Conservation (phyloP, 2,113 vertebrate genomes). For the Ondatra zibethicus region DNA sequence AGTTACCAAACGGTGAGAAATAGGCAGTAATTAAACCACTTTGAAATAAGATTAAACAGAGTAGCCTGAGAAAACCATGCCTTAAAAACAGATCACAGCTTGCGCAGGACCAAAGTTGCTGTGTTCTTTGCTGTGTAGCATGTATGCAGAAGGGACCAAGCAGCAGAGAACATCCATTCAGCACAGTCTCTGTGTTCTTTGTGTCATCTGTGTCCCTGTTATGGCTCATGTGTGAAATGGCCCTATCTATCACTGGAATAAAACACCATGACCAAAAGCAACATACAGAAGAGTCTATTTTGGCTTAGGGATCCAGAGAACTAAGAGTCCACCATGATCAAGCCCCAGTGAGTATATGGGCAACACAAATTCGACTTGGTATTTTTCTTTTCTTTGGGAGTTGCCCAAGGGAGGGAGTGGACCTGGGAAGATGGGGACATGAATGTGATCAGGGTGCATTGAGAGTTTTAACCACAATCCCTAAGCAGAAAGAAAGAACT, state of each 20-base stretch:
- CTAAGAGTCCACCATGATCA: background rate
- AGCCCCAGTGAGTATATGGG: background rate
- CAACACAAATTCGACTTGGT: background rate
- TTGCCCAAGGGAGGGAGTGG: background rate
- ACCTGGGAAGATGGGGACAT: background rate
- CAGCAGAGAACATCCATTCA: background rate
- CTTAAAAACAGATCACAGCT: background rate
- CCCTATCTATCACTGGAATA: background rate
- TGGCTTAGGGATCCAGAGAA: background rate
- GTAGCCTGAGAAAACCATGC: background rate
- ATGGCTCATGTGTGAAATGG: background rate
- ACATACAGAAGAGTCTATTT: background rate
- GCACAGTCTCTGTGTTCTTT: background rate
- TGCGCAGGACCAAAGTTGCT: background rate
- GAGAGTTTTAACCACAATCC: background rate
- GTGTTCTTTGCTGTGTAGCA: rapidly evolving
- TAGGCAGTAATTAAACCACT: background rate
- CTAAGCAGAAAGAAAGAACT: background rate
- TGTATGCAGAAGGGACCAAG: background rate
- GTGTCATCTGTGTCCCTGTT: background rate
- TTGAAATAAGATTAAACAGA: background rate
- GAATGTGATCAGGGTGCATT: background rate
- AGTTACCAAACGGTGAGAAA: background rate
- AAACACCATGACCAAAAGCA: background rate
- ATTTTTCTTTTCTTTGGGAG: background rate